Base-by-base conservation (phyloP, 2,113 vertebrate species). In the Chroicocephalus ridibundus region DNA sequence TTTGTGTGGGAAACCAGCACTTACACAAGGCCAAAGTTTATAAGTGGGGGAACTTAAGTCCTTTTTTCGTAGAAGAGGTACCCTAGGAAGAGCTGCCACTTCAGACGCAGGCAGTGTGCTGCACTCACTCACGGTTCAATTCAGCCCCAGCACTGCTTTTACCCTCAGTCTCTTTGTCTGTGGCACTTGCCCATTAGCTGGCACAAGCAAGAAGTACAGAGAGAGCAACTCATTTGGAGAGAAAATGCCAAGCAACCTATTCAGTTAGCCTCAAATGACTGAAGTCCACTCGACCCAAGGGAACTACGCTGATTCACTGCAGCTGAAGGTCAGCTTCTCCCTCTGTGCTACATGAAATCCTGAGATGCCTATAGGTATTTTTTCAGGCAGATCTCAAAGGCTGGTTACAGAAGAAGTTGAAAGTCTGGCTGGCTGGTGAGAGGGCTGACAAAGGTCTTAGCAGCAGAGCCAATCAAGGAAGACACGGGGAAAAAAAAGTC, bases 91-190 rank as follows among this genome's bases (percentile, higher is more conserved):
- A 79, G 32, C 8, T 62, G 13, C 49, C 75, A 15, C 15, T 57
- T 83, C 51, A 55, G 34, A 19, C 11, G 26, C 47, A 60, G 61
- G 49, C 2, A 0, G 2, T 31, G 8, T 70, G n/a, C 21, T 1
- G 0, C 24, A 4, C 5, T 55, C 2, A 10, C 13, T 70, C 20
- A 18, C 0, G 1, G 8, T 10, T 38, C 8, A 78, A 0, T 52
- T 78, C 12, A 93, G 36, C 12, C 10, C 25, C 78, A 82, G 42
- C 24, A 46, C 4, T 6, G 0, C 17, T 91, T 81, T 66, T 52
- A 32, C n/a, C 16, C 6, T 42, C 27, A 10, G 12, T 15, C 42
- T 62, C 36, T 58, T 38, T 51, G 14, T 52, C 12, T 4, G 13
- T 34, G 29, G 15, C 20, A 40, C 14, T 71, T 81, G 34, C 6